Percentiles rank a stretch among this genome's conserved stretches.
Conservation (phyloP, 2,113 vertebrate species). For the Ploceus nigricollis region DNA sequence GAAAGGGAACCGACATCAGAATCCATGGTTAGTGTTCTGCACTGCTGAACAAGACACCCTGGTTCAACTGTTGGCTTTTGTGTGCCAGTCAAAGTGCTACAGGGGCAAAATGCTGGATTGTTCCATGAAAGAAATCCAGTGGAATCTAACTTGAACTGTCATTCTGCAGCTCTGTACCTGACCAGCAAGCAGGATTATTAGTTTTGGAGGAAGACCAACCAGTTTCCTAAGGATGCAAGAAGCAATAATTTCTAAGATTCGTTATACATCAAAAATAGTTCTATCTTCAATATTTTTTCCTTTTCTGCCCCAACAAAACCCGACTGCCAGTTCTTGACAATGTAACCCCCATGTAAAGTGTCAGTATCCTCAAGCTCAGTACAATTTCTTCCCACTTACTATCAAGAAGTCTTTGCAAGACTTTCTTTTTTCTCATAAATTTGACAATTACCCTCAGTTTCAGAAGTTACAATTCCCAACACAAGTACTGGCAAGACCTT, state of each 20-base stretch:
- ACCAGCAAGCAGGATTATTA: background rate
- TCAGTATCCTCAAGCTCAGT: slow-evolving; percentile 7
- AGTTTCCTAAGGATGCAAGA: background rate
- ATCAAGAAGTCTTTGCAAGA: background rate
- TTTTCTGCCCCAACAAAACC: background rate
- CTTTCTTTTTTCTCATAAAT: background rate
- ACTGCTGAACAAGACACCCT: background rate
- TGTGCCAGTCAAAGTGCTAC: background rate
- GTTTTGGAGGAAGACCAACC: slow-evolving; percentile 19
- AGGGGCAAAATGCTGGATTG: background rate
- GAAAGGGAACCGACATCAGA: background rate
- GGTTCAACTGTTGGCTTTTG: background rate
- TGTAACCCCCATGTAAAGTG: background rate
- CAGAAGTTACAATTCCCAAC: background rate
- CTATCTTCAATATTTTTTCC: background rate
- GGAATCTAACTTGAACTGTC: background rate
- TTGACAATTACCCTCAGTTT: slow-evolving; percentile 10
- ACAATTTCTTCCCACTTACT: background rate
- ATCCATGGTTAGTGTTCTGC: background rate
- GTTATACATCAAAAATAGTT: background rate
- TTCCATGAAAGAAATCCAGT: background rate
- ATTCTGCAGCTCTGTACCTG: background rate
- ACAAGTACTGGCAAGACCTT: background rate
- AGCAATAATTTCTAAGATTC: background rate
- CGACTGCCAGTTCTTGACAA: background rate